Evolutionary conservation across 2,113 vertebrate genomes (phyloP).

Genomic region (Deroptyus accipitrinus): DNA sequence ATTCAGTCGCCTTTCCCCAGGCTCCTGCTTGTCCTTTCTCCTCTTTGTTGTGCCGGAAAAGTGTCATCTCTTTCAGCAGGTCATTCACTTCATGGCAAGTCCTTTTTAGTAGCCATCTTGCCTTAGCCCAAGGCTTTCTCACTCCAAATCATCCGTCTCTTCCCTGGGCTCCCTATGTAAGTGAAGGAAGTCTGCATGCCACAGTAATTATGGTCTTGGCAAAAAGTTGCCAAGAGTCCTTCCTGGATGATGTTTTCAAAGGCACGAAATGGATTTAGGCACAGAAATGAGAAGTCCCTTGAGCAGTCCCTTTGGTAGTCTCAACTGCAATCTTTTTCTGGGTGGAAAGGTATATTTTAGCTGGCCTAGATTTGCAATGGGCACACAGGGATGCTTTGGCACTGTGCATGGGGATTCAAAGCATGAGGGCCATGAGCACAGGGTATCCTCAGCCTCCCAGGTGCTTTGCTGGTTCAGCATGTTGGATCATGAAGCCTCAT

Average conservation of each 20-base stretch:
- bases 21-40: not conserved
- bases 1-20: not conserved
- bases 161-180: not conserved
- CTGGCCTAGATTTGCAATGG: not conserved
- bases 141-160: not conserved
- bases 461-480: fast-evolving
- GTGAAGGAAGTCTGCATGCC: not conserved
- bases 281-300: not conserved
- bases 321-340: not conserved
- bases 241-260: conserved; percentile 4
- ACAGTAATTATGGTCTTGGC: not conserved
- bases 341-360: fast-evolving
- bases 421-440: fast-evolving
- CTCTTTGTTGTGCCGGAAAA: not conserved
- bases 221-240: not conserved
- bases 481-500: not conserved
- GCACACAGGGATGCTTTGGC: not conserved
- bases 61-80: not conserved
- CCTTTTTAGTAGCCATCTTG: not conserved
- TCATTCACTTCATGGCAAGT: not conserved
- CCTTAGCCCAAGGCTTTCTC: not conserved
- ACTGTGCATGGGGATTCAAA: fast-evolving
- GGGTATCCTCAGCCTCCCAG: too few species aligned
- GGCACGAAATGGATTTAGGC: not conserved
- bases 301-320: not conserved